Conservation (phyloP, 2,888 invertebrate genomes). For the Ophion ventricosus region DNA sequence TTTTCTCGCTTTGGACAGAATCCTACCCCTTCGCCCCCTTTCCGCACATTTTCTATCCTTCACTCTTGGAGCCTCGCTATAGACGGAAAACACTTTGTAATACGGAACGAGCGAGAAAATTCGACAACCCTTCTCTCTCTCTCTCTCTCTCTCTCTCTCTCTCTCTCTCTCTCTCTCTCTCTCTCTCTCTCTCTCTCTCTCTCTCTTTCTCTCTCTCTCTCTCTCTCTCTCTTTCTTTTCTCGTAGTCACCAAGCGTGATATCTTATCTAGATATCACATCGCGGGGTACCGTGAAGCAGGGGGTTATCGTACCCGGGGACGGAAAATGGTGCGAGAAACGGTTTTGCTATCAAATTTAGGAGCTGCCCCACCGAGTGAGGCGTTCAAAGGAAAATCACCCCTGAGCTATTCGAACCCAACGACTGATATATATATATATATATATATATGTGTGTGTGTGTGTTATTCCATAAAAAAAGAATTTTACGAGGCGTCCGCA, state of each 20-base stretch:
- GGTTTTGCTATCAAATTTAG: constrained; percentile 64
- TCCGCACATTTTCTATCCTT: background rate
- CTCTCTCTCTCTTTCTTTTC: background rate
- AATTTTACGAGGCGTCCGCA: constrained; percentile 65
- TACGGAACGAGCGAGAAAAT: constrained; percentile 24
- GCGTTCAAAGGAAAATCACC: constrained; percentile 62
- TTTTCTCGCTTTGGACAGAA: constrained; percentile 19
- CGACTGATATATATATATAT: constrained; percentile 17
- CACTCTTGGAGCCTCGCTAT: background rate
- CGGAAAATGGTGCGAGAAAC: constrained; percentile 39
- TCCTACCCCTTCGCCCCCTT: background rate
- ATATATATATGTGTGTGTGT: constrained; percentile 43
- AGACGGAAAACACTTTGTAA: constrained; percentile 38
- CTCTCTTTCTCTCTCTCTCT: background rate
- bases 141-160: background rate
- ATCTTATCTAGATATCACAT: constrained; percentile 47
- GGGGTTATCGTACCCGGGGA: background rate
- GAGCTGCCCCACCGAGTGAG: constrained; percentile 52
- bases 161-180: background rate
- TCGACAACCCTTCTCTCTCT: constrained; percentile 8
- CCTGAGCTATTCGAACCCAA: constrained; percentile 45
- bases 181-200: background rate
- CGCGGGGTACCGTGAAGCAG: background rate
- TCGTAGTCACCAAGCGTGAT: constrained; percentile 11
- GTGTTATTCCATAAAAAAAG: constrained; percentile 66